Conservation (phyloP, 2,888 invertebrate genomes). For the Hermaeophaga mercurialis region DNA sequence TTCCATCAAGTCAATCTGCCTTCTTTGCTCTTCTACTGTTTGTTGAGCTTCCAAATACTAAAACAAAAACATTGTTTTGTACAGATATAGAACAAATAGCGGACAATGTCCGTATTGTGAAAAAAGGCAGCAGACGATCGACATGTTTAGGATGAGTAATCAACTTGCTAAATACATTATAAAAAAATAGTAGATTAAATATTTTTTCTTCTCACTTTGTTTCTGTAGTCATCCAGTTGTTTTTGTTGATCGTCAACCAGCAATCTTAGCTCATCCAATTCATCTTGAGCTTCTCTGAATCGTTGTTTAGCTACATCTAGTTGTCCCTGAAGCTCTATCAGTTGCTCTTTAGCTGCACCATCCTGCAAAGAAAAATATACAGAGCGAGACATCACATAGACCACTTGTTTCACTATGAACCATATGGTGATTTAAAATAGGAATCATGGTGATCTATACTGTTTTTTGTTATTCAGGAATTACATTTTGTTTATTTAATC, state of each 20-base stretch:
- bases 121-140: too few species aligned
- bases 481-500: too few species aligned
- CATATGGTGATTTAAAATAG: too few species aligned
- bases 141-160: too few species aligned
- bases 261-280: slow-evolving; percentile 62
- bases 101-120: too few species aligned
- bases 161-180: neutral
- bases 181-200: neutral
- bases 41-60: slow-evolving; percentile 70
- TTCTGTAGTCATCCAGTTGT: slow-evolving; percentile 72
- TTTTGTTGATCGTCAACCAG: slow-evolving; percentile 69
- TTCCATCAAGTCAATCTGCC: slow-evolving; percentile 73
- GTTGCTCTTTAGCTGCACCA: slow-evolving; percentile 61
- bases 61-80: slow-evolving; percentile 20
- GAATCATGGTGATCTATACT: neutral
- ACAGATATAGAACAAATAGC: too few species aligned
- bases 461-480: neutral
- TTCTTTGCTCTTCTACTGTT: slow-evolving; percentile 70
- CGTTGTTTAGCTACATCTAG: slow-evolving; percentile 61
- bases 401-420: too few species aligned
- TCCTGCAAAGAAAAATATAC: neutral
- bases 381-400: too few species aligned
- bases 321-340: slow-evolving; percentile 67
- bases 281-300: slow-evolving; percentile 65
- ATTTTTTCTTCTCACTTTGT: slow-evolving; percentile 59